Evolutionary conservation across 2,113 vertebrate species (phyloP), one percentile per base, ranked within the genome.

Genomic region (Xiphophorus maculatus): DNA sequence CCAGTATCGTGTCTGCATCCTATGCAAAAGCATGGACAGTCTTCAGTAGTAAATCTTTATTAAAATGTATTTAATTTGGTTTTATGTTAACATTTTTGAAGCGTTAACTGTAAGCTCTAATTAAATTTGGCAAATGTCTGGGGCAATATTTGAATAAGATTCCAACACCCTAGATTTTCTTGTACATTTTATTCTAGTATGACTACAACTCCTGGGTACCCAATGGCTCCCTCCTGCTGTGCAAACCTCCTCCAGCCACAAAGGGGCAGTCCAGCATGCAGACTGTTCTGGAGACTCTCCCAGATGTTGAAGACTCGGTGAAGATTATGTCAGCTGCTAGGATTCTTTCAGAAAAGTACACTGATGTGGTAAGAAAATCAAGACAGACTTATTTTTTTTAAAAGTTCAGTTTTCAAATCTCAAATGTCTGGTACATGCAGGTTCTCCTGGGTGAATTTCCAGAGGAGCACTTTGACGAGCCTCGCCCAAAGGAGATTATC

Each of bases 241-340:
- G 1, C 42, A 78, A 81, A 33, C 74, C 83, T 69, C 90, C 91
- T 64, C 89, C 89, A 17, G 83, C 81, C 60, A 74, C 62, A 0
- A 93, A 93, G 71, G 85, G 90, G 4, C 73, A 87, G 63, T 77
- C 90, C 5, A 89, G 40, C 71, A 84, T 82, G 73, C 3, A 74
- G 4, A 83, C 80, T 0, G 58, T 91, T 67, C 14, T 89, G 74
- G 80, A 90, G 33, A 76, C 67, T 1, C 80, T 94, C 14, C 89
- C 92, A 27, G 71, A 77, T 61, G n/a, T 81, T 61, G 76, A 61
- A 5, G 72, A 84, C 1, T 75, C 82, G 0, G 66, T 69, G 0
- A 7, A 0, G 1, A 61, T 80, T 6, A 5, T 28, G 6, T 29
- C 44, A 8, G 0, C 77, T 3, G 0, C 0, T 0, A 68, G 60